Base-by-base conservation (phyloP, 1,140 invertebrate species). In the Bombus impatiens region DNA sequence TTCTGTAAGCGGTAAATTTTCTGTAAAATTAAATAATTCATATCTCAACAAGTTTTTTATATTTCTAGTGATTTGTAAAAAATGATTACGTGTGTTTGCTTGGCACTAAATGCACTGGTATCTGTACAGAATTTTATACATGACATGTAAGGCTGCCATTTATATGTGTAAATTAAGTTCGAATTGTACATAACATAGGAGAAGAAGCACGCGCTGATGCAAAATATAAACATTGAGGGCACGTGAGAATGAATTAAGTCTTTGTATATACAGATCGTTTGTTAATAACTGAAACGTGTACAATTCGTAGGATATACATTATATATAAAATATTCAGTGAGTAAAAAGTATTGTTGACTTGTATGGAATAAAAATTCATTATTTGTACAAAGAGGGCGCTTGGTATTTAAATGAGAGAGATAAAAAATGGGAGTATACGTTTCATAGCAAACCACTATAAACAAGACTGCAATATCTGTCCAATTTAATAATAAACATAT, bases 391-490 rank as follows among this genome's bases (percentile, higher is more conserved):
- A 83, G 62, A 40, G 78, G 5, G 77, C 62, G 65, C 42, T 78
- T 86, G 79, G 82, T 59, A 76, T 90, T 86, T 78, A 44, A 75
- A 57, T 37, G 37, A 86, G 42, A 62, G 40, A 42, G 35, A 79
- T 12, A 42, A 44, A 25, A 53, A 53, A 75, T 18, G 57, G 57
- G 47, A 59, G 28, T 79, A 86, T 81, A 88, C n/a, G 57, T 84
- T 79, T 80, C 44, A 74, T 86, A 82, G 78, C n/a, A 76, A 40
- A 91, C 65, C 25, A 86, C 86, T 91, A 91, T 83, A 86, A 88
- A 91, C 88, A 94, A 94, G 94, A 94, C 94, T 94, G 94, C 87
- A 86, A 91, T 93, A 94, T 94, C 94, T 94, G 93, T 94, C 94
- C 94, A 94, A 92, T 91, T 79, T 88, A 89, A 89, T 83, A 68